Percentiles rank a stretch among this genome's conserved stretches.
Conservation (phyloP, 2,113 vertebrate species). For the Chionomys nivalis region DNA sequence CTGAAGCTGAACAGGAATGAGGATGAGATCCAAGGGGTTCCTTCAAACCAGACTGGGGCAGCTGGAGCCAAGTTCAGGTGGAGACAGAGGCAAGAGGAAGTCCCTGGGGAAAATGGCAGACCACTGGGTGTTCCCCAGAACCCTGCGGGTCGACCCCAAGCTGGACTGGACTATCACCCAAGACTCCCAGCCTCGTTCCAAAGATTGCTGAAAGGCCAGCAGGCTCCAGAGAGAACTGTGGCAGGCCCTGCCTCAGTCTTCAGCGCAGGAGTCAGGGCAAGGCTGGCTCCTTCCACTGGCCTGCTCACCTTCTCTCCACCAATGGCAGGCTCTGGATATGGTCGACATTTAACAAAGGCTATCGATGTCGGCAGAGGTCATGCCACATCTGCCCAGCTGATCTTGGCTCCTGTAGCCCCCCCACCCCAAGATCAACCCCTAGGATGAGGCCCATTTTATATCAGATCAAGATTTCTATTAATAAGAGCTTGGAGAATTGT, state of each 20-base stretch:
- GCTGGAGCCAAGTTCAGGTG: background rate
- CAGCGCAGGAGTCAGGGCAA: background rate
- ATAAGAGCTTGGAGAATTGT: background rate
- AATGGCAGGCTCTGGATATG: background rate
- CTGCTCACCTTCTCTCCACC: background rate
- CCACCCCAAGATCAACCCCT: background rate
- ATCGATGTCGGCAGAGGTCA: background rate
- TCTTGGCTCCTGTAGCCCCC: background rate
- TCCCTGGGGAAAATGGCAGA: background rate
- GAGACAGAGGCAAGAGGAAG: background rate
- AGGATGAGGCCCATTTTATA: background rate
- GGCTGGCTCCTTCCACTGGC: background rate
- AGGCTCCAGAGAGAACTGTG: fast-evolving
- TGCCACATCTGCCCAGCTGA: background rate
- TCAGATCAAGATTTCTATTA: background rate
- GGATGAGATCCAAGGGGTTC: background rate
- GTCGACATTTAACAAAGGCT: background rate
- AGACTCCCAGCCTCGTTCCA: background rate
- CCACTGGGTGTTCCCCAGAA: background rate
- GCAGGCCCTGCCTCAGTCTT: background rate
- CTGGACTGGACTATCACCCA: background rate
- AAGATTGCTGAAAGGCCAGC: background rate
- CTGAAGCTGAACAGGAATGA: background rate
- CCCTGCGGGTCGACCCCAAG: background rate
- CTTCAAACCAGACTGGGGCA: background rate